Evolutionary conservation across 2,888 invertebrate genomes (phyloP).

Genomic region (Apomyelois bistriatella): DNA sequence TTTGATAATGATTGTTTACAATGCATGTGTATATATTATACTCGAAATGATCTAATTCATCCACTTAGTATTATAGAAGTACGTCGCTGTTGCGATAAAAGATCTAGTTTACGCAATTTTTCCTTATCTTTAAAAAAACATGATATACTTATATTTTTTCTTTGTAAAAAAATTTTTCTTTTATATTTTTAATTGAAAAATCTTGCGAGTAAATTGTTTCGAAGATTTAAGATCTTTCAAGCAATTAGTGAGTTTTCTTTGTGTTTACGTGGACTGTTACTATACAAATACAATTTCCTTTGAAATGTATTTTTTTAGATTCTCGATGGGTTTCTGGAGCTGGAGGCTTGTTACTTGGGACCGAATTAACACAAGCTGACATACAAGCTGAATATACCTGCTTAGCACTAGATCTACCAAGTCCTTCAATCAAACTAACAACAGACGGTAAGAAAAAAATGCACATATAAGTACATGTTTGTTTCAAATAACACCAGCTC

Average conservation of each 20-base stretch:
- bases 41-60: conserved; percentile 12
- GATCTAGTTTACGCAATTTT: too few relatives aligned
- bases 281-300: neutral
- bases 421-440: conserved; percentile 57
- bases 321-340: conserved; percentile 67
- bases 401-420: conserved; percentile 58
- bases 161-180: neutral
- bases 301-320: conserved; percentile 38
- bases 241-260: conserved; percentile 11
- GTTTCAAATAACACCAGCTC: too few relatives aligned
- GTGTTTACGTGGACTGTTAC: neutral
- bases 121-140: neutral
- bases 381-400: conserved; percentile 70
- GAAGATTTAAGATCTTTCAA: conserved; percentile 6
- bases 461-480: too few relatives aligned
- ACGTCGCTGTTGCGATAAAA: too few relatives aligned
- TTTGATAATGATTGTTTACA: conserved; percentile 19
- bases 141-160: neutral
- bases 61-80: too few relatives aligned
- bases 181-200: conserved; percentile 2
- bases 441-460: conserved; percentile 57
- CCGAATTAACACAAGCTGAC: conserved; percentile 66
- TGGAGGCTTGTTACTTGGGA: conserved; percentile 57
- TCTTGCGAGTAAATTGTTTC: conserved; percentile 5
- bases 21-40: too few relatives aligned